Evolutionary conservation across 2,113 vertebrate species (phyloP), one percentile per base, ranked within the genome.

Genomic region (Todiramphus chloris): DNA sequence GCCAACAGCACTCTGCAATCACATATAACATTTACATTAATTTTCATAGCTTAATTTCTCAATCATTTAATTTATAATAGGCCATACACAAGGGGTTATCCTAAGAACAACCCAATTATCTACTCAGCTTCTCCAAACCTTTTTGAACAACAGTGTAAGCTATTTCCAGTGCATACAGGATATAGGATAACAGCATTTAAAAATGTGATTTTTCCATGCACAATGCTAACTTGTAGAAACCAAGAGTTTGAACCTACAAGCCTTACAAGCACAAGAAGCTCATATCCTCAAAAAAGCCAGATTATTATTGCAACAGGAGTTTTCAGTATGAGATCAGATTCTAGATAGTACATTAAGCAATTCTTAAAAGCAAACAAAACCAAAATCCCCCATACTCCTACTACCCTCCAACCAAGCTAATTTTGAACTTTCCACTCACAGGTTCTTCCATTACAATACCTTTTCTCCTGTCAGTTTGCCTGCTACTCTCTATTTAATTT

Each of bases 1-100:
- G 27, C 35, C 90, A 94, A 60, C 73, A 90, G 41, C 51, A 50
- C 53, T 73, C 68, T 84, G 41, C 48, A 90, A 48, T 63, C 58
- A 39, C 73, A 41, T 15, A 9, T 31, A 72, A 83, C 31, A n/a
- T 60, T 78, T 56, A 75, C 27, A n/a, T 64, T 89, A 13, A 86
- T 83, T 90, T 94, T 93, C 64, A 44, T 2, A 21, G n/a, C 37
- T 87, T 90, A 81, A 93, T 94, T 90, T 95, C 80, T 87, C 64
- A 81, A 7, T 41, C 24, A 83, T 81, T 90, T 93, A 68, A 89
- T 93, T 90, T 91, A 55, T 58, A 83, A 63, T 15, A 78, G 60
- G 56, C 46, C 83, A 37, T 39, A 88, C 60, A 68, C 0, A 0
- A 72, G 48, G 68, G 41, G 50, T 59, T 90, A 89, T 44, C 43